phyloP scores from a whole-genome alignment of 2,888 invertebrate species.

The Nemotelus pantherinus region DNA sequence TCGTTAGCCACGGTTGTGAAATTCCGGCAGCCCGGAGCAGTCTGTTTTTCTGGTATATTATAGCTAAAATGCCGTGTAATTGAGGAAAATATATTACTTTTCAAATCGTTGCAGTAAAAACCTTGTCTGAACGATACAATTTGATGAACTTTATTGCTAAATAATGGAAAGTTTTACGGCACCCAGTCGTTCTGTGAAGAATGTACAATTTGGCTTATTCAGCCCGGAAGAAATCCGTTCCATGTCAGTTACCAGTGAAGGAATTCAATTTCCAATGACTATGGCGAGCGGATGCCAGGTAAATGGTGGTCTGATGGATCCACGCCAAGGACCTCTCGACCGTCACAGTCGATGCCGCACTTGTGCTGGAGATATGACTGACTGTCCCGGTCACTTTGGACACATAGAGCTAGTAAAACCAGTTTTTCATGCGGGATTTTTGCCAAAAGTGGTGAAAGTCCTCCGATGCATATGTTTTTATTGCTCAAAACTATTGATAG shows the following conservation, averaged over 20 bases:
- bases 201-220: constrained; percentile 98
- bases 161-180: constrained; percentile 76
- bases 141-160: neutral
- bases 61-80: too few species aligned
- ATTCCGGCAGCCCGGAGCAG: neutral
- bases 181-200: constrained; percentile 91
- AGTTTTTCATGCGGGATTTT: constrained; percentile 97
- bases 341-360: constrained; percentile 92
- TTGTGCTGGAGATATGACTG: constrained; percentile 97
- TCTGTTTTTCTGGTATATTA: too few species aligned
- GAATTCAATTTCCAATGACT: constrained; percentile 95
- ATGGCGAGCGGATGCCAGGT: constrained; percentile 99
- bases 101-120: too few species aligned
- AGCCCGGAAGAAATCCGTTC: constrained; percentile 99
- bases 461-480: constrained; percentile 99
- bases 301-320: constrained; percentile 98
- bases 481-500: constrained; percentile 96
- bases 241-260: constrained; percentile 98
- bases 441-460: constrained; percentile 96
- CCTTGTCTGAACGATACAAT: too few species aligned
- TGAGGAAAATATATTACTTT: too few species aligned
- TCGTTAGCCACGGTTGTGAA: neutral
- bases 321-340: constrained; percentile 97
- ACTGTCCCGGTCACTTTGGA: constrained; percentile 99
- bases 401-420: constrained; percentile 98